Percentiles rank a stretch among this genome's conserved stretches.
These are phyloP conservation scores for Sporophila hypoxantha DNA, from an alignment of 2,113 vertebrate genomes.

Conservation along the genomic window DNA sequence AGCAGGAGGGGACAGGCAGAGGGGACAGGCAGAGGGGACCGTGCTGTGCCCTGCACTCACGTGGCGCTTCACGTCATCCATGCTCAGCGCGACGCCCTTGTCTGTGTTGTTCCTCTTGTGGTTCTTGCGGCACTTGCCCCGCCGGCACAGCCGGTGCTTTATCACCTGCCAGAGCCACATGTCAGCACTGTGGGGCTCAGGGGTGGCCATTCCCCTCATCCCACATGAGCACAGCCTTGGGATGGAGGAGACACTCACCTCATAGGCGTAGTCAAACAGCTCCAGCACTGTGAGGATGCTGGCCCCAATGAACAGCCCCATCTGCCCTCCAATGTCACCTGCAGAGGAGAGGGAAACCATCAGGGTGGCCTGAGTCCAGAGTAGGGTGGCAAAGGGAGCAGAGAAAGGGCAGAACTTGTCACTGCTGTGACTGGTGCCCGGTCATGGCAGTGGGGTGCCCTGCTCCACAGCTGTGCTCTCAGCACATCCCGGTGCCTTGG, in stretches of 20 bases:
- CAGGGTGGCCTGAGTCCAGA: background rate
- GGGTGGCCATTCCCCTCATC: rapidly evolving
- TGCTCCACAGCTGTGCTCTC: rapidly evolving
- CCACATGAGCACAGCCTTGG: rapidly evolving
- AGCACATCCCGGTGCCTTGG: rapidly evolving
- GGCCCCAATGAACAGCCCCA: slow-evolving; percentile 97
- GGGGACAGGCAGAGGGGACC: background rate
- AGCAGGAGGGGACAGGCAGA: background rate
- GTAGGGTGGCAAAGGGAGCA: rapidly evolving
- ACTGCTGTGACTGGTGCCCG: background rate
- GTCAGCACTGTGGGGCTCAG: rapidly evolving
- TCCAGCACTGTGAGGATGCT: slow-evolving; percentile 95
- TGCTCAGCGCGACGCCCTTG: slow-evolving; percentile 90
- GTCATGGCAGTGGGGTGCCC: background rate
- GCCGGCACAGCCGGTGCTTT: slow-evolving; percentile 88
- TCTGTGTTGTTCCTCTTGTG: slow-evolving; percentile 92
- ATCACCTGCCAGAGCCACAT: slow-evolving; percentile 75
- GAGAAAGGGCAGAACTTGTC: background rate
- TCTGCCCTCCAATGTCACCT: slow-evolving; percentile 98
- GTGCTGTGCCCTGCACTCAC: slow-evolving; percentile 67
- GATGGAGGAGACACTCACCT: slow-evolving; percentile 68
- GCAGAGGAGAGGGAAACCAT: background rate
- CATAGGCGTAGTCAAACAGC: slow-evolving; percentile 94
- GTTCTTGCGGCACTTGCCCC: slow-evolving; percentile 84
- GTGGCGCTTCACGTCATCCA: slow-evolving; percentile 96